Evolutionary conservation across 2,888 invertebrate species (phyloP).

Genomic region (Cecidostiba fungosa): DNA sequence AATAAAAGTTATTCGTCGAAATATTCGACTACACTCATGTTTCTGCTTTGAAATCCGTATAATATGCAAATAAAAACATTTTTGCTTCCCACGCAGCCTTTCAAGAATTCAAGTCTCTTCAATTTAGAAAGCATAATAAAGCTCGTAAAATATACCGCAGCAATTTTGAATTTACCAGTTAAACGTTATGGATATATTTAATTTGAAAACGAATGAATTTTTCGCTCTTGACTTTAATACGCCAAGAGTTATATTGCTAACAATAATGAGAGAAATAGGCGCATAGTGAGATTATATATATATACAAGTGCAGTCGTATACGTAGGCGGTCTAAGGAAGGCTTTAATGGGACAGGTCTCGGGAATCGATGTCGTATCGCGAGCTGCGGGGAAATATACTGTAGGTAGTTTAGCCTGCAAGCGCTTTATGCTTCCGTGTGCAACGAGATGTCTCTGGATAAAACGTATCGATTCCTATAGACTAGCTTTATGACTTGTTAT

Average conservation of each 20-base stretch:
- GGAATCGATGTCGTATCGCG: slow-evolving; percentile 19
- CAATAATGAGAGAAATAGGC: slow-evolving; percentile 20
- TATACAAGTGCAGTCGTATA: background rate
- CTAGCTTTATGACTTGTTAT: background rate
- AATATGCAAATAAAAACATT: background rate
- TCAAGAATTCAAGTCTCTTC: background rate
- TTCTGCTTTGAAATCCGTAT: background rate
- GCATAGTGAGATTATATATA: background rate
- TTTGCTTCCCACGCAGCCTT: background rate
- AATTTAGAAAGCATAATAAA: background rate
- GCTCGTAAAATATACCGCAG: background rate
- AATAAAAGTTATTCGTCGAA: background rate
- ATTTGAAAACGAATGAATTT: background rate
- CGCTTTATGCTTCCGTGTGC: background rate
- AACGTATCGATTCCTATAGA: background rate
- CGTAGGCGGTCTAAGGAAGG: slow-evolving; percentile 6
- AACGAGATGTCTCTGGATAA: slow-evolving; percentile 11
- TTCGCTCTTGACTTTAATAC: background rate
- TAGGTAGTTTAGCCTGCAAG: background rate
- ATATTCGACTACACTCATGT: background rate
- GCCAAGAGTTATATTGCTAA: slow-evolving; percentile 5
- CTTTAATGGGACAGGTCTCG: slow-evolving; percentile 21
- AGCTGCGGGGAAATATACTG: background rate
- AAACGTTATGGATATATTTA: background rate
- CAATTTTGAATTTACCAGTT: background rate